These are phyloP conservation scores for Chymomyza amoena DNA, from an alignment of 2,888 invertebrate genomes.

Conservation along the genomic window DNA sequence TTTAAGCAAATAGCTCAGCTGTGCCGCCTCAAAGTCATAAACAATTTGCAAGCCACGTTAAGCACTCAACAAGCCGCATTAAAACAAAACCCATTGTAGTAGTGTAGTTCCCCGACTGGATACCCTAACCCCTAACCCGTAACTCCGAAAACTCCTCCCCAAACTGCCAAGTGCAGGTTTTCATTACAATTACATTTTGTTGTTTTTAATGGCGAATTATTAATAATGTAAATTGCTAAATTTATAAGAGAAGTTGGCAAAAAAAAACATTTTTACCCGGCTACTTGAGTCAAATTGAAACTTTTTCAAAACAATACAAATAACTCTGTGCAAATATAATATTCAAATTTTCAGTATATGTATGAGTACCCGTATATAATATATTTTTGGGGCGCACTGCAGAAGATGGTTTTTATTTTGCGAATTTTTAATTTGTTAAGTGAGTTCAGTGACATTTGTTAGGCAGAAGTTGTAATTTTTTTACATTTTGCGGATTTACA, in stretches of 20 bases:
- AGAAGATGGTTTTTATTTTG: not conserved
- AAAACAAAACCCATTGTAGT: slow-evolving; percentile 54
- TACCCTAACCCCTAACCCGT: slow-evolving; percentile 14
- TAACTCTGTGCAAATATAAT: slow-evolving; percentile 1
- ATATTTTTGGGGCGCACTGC: not conserved
- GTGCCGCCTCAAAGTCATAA: slow-evolving; percentile 57
- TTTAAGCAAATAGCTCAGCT: not conserved
- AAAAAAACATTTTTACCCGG: slow-evolving; percentile 15
- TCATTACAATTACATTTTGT: slow-evolving; percentile 24
- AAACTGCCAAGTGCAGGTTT: slow-evolving; percentile 28
- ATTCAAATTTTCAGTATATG: not conserved
- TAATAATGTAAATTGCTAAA: slow-evolving; percentile 30
- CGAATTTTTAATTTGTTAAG: slow-evolving; percentile 2
- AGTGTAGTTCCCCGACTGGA: not conserved
- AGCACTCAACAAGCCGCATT: slow-evolving; percentile 69
- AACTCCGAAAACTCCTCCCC: too few species aligned
- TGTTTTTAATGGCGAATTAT: slow-evolving; percentile 31
- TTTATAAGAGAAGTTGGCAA: slow-evolving; percentile 18
- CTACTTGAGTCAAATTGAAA: slow-evolving; percentile 33
- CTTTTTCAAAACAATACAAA: slow-evolving; percentile 32
- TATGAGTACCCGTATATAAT: not conserved
- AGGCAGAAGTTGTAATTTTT: not conserved
- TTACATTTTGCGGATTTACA: not conserved
- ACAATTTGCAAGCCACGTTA: slow-evolving; percentile 66
- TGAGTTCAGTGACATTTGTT: slow-evolving; percentile 41